Conservation (phyloP, 2,888 invertebrate genomes). For the Drosophila fungiperda region DNA sequence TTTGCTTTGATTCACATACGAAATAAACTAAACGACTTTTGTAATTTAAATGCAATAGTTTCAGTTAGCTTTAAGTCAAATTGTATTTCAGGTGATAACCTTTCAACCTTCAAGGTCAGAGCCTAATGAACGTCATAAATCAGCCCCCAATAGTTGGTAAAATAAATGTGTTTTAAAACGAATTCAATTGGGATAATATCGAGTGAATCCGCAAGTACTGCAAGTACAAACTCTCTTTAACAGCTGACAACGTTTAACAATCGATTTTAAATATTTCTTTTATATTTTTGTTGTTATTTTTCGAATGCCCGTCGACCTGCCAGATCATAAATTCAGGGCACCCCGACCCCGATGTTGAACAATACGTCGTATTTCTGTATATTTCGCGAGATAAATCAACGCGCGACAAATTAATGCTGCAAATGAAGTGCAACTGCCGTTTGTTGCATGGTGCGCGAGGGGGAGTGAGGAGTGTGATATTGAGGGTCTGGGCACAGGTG, state of each 20-base stretch:
- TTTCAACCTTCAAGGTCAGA: constrained; percentile 21
- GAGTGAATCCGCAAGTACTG: neutral
- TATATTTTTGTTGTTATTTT: neutral
- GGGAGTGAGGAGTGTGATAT: neutral
- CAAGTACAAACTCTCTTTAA: constrained; percentile 36
- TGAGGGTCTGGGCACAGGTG: constrained; percentile 33
- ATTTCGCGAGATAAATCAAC: constrained; percentile 80
- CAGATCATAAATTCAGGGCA: constrained; percentile 69
- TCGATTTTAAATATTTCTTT: constrained; percentile 69
- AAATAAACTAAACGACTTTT: constrained; percentile 12
- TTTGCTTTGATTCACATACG: constrained; percentile 29
- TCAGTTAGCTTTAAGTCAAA: neutral
- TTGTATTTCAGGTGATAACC: neutral
- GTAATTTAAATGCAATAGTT: constrained; percentile 1
- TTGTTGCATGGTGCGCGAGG: constrained; percentile 25
- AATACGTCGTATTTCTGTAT: constrained; percentile 36
- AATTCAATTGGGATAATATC: constrained; percentile 1
- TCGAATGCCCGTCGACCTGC: constrained; percentile 30
- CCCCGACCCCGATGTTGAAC: neutral
- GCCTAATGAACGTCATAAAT: constrained; percentile 13
- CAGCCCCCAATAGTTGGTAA: constrained; percentile 17
- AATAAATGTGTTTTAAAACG: constrained; percentile 26
- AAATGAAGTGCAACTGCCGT: constrained; percentile 82
- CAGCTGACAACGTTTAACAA: constrained; percentile 71
- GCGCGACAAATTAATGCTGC: constrained; percentile 81